These are phyloP conservation scores for Lagria hirta DNA, from an alignment of 2,888 invertebrate genomes.

Conservation along the genomic window DNA sequence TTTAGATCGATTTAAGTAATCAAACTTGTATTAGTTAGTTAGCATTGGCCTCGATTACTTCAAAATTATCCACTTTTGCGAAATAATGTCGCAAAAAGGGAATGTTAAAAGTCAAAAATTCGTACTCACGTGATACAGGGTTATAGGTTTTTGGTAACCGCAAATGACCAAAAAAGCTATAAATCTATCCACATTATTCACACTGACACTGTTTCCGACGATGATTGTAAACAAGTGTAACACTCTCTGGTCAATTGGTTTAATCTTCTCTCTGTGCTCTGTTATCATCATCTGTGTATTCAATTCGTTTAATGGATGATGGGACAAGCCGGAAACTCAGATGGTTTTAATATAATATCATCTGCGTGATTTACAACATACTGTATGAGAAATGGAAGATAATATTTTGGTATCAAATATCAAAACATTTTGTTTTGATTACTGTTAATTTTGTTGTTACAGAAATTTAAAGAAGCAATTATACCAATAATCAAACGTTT, in stretches of 20 bases:
- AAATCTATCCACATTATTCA: too few relatives aligned
- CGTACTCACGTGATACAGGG: not conserved
- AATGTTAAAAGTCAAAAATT: constrained; percentile 8
- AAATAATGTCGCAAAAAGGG: constrained; percentile 11
- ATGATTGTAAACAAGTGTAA: not conserved
- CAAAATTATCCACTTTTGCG: constrained; percentile 9
- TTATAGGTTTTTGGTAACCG: not conserved
- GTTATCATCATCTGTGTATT: constrained; percentile 24
- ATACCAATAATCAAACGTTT: too few relatives aligned
- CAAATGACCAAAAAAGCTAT: too few relatives aligned
- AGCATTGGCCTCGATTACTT: constrained; percentile 18
- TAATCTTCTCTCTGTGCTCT: constrained; percentile 13
- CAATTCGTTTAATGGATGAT: constrained; percentile 21
- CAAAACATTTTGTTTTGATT: too few relatives aligned
- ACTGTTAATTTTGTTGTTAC: too few relatives aligned
- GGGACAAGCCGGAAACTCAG: constrained; percentile 16
- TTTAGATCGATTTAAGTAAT: constrained; percentile 6
- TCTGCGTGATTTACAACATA: constrained; percentile 18
- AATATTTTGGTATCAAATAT: too few relatives aligned
- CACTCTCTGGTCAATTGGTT: not conserved
- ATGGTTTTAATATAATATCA: constrained; percentile 19
- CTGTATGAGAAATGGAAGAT: too few relatives aligned
- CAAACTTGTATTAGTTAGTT: constrained; percentile 7
- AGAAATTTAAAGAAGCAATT: too few relatives aligned
- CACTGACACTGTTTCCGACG: too few relatives aligned